Base-by-base conservation (phyloP, 2,888 invertebrate species). In the Nomada flava region DNA sequence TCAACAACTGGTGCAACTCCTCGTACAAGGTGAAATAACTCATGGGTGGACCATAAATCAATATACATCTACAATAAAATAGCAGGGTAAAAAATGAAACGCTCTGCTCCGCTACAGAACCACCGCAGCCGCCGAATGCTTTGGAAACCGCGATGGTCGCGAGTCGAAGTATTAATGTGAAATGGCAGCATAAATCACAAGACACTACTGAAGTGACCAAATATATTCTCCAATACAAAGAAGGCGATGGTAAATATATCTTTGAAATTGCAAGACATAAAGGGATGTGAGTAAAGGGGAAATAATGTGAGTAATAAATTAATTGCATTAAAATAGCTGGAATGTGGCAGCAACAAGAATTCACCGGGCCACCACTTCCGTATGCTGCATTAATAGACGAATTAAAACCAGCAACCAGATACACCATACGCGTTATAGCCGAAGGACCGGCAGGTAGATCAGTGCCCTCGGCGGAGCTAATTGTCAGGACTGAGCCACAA, bases 361-460 rank as follows among this genome's bases (percentile, higher is more conserved):
- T 96, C 42, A 95, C 95, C 52, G 96, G 96, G 70, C 95, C 95
- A n/a, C 95, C 96, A 9, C 90, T 95, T 47, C 95, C 95, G 18
- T 96, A 95, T 87, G 95, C 96, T 20, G 95, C 96, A 0, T 91
- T 96, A 11, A 95, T 96, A 79, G 96, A 96, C 91, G 96, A 96
- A 89, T 93, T 96, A 3, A 96, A 96, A 90, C 96, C 96, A 9
- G 96, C 96, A 0, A 96, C 96, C 0, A 95, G 95, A 80, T 97
- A 97, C 91, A 94, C 95, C 11, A 95, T 97, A 87, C 94, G 97
- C 44, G 95, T 97, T 5, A 95, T 96, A 71, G 97, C 97, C 0
- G 96, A 96, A 92, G 97, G 97, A 7, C 96, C 96, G 7, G 96
- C 96, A 0, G 97, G 97, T 0, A 95, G 95, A 89, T 96, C 97